Evolutionary conservation across 1,140 invertebrate species (phyloP).

Genomic region (Brachionus rotundiformis): DNA sequence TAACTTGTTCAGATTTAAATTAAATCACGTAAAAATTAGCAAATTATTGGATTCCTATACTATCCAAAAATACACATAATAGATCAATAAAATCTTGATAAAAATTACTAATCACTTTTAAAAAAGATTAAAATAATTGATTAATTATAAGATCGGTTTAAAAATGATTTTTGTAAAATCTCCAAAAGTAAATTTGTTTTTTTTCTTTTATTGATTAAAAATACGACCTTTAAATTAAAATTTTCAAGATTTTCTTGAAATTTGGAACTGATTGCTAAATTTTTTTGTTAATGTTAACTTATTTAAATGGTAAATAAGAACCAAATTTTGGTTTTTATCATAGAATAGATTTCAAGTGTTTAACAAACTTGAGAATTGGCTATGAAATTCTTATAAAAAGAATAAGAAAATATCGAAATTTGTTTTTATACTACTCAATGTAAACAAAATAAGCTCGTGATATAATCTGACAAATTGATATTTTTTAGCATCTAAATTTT

Average conservation of each 20-base stretch:
- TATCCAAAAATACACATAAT: too few relatives aligned
- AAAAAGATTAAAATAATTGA: too few relatives aligned
- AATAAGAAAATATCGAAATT: background rate
- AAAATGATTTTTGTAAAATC: too few relatives aligned
- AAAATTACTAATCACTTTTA: too few relatives aligned
- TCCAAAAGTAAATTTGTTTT: too few relatives aligned
- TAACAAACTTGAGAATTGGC: background rate
- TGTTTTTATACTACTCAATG: background rate
- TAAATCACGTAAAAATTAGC: too few relatives aligned
- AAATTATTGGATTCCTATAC: too few relatives aligned
- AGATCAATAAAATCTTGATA: too few relatives aligned
- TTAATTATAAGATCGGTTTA: too few relatives aligned
- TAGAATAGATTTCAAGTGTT: background rate
- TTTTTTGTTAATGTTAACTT: background rate
- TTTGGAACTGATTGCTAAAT: background rate
- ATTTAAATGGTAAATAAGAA: background rate
- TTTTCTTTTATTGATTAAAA: background rate
- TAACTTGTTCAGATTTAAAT: too few relatives aligned
- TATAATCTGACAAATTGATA: conserved; percentile 1
- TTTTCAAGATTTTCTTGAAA: background rate
- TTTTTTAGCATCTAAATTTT: too few relatives aligned
- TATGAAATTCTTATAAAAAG: background rate
- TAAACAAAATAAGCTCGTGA: background rate
- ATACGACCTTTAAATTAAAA: background rate
- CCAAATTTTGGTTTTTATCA: background rate